Evolutionary conservation across 2,113 vertebrate species (phyloP), one percentile per base, ranked within the genome.

Genomic region (Motacilla alba): DNA sequence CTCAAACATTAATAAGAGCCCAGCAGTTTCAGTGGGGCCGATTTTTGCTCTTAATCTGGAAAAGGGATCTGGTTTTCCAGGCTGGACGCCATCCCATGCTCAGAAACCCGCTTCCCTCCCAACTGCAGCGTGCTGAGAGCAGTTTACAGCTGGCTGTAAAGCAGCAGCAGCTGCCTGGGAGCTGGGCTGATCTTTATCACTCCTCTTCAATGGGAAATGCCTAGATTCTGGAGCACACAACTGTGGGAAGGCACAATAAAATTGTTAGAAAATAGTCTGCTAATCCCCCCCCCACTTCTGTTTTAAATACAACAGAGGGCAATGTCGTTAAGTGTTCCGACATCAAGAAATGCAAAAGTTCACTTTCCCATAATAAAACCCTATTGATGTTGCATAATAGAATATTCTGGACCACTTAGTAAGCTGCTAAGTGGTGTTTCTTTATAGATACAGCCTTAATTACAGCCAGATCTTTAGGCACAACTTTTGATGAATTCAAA

Each of bases 181-280:
- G 39, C 46, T 15, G 8, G 53, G 37, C 79, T 88, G 94, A 86
- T 95, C 91, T 90, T 87, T 95, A 95, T 89, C 89, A 4, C 63
- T 13, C 46, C 9, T 4, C 58, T 69, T 77, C 90, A 83, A 21
- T 81, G 90, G 76, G 78, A 95, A 95, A 90, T 83, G 72, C 87
- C 78, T 74, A 12, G 2, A 7, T 62, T 88, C 67, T 44, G 60
- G 53, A 90, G 81, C 67, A 19, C 83, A 68, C 58, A 30, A 60
- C 84, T 96, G 87, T 94, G 95, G 84, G 82, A 91, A 85, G 90
- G 70, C 91, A 83, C 82, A 91, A 77, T 93, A 80, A 88, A 95
- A 83, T 74, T 3, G 2, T 60, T 55, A 80, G 70, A 88, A 94
- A 91, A 75, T 26, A 81, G 37, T 55, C 81, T 85, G 70, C 66